phyloP scores from a whole-genome alignment of 2,888 invertebrate species.

The Rhagium mordax region DNA sequence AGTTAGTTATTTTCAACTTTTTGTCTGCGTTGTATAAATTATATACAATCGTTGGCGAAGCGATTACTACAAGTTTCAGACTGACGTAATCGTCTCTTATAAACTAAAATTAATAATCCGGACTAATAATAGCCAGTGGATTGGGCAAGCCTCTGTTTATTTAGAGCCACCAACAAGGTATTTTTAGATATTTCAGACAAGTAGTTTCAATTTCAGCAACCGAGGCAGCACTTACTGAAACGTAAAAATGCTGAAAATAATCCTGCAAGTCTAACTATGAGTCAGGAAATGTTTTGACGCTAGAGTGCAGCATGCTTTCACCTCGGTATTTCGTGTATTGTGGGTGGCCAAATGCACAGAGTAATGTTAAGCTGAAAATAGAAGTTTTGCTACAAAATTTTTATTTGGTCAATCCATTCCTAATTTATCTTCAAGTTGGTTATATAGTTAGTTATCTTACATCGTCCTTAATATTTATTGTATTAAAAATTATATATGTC shows the following conservation, averaged over 20 bases:
- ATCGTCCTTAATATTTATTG: no score
- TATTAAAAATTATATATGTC: no score
- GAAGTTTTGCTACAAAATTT: background rate
- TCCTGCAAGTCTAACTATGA: slow-evolving; percentile 34
- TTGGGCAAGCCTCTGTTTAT: slow-evolving; percentile 53
- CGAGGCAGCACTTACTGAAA: slow-evolving; percentile 45
- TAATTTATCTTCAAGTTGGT: no score
- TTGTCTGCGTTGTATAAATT: slow-evolving; percentile 6
- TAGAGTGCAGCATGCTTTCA: slow-evolving; percentile 39
- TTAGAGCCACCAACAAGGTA: slow-evolving; percentile 46
- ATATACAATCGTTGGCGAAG: slow-evolving; percentile 32
- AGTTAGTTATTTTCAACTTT: no score
- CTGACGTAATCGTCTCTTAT: slow-evolving; percentile 53
- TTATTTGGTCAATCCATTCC: no score
- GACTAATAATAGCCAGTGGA: slow-evolving; percentile 51
- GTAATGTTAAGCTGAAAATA: background rate
- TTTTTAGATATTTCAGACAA: slow-evolving; percentile 49
- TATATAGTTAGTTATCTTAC: no score
- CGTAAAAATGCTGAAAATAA: slow-evolving; percentile 30
- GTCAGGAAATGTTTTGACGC: slow-evolving; percentile 22
- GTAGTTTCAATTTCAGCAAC: slow-evolving; percentile 37
- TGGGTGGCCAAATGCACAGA: background rate
- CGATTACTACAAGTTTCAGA: slow-evolving; percentile 34
- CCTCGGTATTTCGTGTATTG: background rate
- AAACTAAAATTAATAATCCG: slow-evolving; percentile 56